phyloP scores from a whole-genome alignment of 2,888 invertebrate species.

The Isotomurus palustris region DNA sequence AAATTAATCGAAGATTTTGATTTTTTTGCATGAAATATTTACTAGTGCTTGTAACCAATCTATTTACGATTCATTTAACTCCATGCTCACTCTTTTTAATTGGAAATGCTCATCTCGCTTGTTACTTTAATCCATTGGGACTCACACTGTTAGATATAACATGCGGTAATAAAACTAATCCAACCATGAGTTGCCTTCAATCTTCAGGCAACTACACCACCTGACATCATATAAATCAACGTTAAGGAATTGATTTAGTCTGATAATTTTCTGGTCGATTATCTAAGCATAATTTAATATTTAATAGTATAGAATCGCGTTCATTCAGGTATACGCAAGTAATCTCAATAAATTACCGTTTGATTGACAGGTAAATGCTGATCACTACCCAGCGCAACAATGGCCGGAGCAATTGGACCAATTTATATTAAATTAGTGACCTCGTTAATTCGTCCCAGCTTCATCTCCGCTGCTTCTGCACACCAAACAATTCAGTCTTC shows the following conservation, averaged over 20 bases:
- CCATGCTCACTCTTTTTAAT: too few relatives aligned
- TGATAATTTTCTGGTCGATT: too few relatives aligned
- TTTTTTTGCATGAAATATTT: too few relatives aligned
- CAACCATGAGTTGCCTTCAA: too few relatives aligned
- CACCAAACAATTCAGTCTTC: not conserved
- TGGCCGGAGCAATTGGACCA: conserved; percentile 14
- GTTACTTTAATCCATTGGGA: not conserved
- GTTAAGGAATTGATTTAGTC: too few relatives aligned
- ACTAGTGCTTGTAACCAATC: too few relatives aligned
- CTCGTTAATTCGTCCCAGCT: not conserved
- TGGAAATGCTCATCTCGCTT: not conserved
- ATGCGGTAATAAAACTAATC: not conserved
- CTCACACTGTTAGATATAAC: too few relatives aligned
- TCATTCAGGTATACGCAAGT: conserved; percentile 7
- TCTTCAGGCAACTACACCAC: too few relatives aligned
- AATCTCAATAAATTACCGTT: conserved; percentile 15
- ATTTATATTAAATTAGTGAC: not conserved
- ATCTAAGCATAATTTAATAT: too few relatives aligned
- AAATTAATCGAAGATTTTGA: not conserved
- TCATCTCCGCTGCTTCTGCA: not conserved
- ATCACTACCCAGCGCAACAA: not conserved
- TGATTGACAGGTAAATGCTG: conserved; percentile 22
- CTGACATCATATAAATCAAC: too few relatives aligned
- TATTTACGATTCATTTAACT: too few relatives aligned
- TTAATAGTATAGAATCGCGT: too few relatives aligned